Conservation (phyloP, 2,888 invertebrate species). For the Panorpa germanica region DNA sequence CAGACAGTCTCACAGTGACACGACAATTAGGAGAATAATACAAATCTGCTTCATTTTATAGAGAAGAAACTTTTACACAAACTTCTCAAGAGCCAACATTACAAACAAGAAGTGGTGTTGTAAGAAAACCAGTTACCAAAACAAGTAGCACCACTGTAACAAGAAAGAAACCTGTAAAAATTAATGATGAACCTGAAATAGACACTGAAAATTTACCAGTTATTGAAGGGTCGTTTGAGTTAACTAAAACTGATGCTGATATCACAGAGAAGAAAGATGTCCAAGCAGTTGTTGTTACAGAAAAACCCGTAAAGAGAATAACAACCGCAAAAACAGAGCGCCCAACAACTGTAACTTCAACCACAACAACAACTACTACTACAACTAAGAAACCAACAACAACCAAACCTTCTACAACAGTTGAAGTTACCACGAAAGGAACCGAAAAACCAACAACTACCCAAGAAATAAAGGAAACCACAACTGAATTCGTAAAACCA, state of each 20-base stretch:
- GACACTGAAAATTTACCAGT: conserved; percentile 46
- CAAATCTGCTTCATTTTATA: conserved; percentile 20
- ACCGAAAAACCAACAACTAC: conserved; percentile 15
- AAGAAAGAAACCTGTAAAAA: conserved; percentile 16
- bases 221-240: conserved; percentile 50
- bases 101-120: conserved; percentile 22
- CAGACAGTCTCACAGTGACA: conserved; percentile 49
- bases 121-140: conserved; percentile 16
- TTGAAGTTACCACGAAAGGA: conserved; percentile 14
- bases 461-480: too few relatives aligned
- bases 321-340: background rate
- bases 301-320: conserved; percentile 12
- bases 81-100: conserved; percentile 21
- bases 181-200: conserved; percentile 33
- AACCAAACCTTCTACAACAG: conserved; percentile 12
- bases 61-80: conserved; percentile 20
- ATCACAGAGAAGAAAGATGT: conserved; percentile 51
- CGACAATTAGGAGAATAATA: conserved; percentile 34
- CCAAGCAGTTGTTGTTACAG: too few relatives aligned
- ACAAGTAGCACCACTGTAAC: conserved; percentile 6
- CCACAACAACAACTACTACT: conserved; percentile 18
- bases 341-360: conserved; percentile 17
- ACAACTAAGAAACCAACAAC: conserved; percentile 16
- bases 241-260: conserved; percentile 55
- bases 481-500: too few relatives aligned